These are phyloP conservation scores for Aphidius ervi DNA, from an alignment of 1,140 invertebrate genomes.

Conservation along the genomic window DNA sequence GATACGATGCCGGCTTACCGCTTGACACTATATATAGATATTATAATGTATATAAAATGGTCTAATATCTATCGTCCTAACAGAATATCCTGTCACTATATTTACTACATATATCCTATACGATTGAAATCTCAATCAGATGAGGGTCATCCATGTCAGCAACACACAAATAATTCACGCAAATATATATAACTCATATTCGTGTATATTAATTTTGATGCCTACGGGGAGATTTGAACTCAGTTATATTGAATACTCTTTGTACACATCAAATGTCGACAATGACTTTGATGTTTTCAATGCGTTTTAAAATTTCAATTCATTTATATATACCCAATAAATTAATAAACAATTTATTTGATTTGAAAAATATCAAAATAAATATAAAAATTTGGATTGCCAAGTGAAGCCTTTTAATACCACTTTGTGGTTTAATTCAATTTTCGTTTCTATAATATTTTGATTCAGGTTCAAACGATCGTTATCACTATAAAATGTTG, in stretches of 20 bases:
- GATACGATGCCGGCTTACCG: conserved; percentile 39
- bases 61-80: conserved; percentile 38
- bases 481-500: too few relatives aligned
- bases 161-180: conserved; percentile 32
- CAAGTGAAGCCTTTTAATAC: neutral
- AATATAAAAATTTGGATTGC: neutral
- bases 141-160: conserved; percentile 46
- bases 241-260: conserved; percentile 2
- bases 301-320: too few relatives aligned
- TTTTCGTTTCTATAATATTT: too few relatives aligned
- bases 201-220: conserved; percentile 25
- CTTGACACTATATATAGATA: conserved; percentile 35
- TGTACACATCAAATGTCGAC: neutral
- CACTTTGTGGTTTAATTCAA: neutral
- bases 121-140: conserved; percentile 30
- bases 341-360: conserved; percentile 2
- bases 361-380: conserved; percentile 4
- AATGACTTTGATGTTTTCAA: too few relatives aligned
- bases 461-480: too few relatives aligned
- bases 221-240: neutral
- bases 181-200: conserved; percentile 25
- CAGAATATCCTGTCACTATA: conserved; percentile 40
- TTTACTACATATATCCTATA: conserved; percentile 12
- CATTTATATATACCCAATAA: too few relatives aligned
- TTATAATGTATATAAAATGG: conserved; percentile 40